Conservation (phyloP, 64 coral and sea anemone genomes). For the Montipora cactus region DNA sequence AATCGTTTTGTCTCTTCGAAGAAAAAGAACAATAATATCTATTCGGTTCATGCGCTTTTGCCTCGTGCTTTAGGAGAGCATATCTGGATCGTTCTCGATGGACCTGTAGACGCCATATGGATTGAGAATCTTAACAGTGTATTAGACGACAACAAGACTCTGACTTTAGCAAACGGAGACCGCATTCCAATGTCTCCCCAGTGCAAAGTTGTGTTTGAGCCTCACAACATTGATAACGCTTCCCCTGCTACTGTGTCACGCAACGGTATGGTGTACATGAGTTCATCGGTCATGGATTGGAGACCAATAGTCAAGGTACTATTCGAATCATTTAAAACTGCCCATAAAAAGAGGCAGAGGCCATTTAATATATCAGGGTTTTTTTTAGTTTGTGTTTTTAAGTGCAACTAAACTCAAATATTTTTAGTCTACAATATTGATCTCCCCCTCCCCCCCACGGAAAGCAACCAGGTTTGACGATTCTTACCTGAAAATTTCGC, state of each 20-base stretch:
- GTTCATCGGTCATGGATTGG: conserved; percentile 96
- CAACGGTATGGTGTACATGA: conserved; percentile 98
- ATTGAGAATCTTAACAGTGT: conserved; percentile 97
- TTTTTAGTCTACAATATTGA: no score
- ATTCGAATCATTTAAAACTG: background rate
- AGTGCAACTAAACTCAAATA: no score
- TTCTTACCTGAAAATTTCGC: no score
- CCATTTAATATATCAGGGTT: no score
- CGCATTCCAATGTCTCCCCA: conserved; percentile 94
- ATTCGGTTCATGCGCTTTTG: no score
- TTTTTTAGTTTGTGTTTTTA: background rate
- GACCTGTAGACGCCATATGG: conserved; percentile 95
- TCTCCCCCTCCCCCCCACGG: fast-evolving
- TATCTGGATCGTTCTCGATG: conserved; percentile 94
- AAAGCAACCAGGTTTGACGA: no score
- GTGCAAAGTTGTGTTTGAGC: conserved; percentile 94
- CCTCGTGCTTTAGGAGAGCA: conserved; percentile 71
- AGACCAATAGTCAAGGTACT: conserved; percentile 89
- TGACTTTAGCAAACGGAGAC: conserved; percentile 91
- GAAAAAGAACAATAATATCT: no score
- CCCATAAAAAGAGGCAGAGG: no score
- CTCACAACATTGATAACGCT: conserved; percentile 95
- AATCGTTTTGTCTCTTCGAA: no score
- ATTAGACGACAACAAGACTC: conserved; percentile 93
- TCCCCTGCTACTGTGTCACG: conserved; percentile 94